These are phyloP conservation scores for Micropoecilia bifurca DNA, from an alignment of 2,797 vertebrate genomes.

Conservation along the genomic window DNA sequence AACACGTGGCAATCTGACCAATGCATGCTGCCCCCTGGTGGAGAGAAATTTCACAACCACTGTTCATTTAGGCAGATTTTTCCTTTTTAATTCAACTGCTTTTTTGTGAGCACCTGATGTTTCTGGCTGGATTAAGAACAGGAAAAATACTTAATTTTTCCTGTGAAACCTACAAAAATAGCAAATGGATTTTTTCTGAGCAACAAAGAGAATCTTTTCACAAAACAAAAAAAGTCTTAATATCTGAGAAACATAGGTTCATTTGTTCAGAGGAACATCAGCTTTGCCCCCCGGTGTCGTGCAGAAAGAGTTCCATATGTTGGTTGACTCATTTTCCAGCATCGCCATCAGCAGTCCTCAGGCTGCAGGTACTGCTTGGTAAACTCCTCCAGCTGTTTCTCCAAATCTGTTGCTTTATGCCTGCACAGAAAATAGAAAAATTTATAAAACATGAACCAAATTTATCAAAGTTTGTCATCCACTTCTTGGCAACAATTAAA, in stretches of 20 bases:
- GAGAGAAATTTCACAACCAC: constrained; percentile 11
- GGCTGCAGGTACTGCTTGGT: constrained; percentile 89
- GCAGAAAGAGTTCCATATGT: not conserved
- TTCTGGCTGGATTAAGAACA: constrained; percentile 11
- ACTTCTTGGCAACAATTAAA: no score
- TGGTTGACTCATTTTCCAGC: constrained; percentile 2
- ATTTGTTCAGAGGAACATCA: constrained; percentile 2
- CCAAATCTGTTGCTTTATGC: constrained; percentile 92
- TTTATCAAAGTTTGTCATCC: not conserved
- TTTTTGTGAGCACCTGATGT: constrained; percentile 16
- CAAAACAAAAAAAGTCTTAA: constrained; percentile 7
- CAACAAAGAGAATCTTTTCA: not conserved
- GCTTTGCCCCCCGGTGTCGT: not conserved
- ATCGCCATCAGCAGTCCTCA: constrained; percentile 43
- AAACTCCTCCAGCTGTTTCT: constrained; percentile 91
- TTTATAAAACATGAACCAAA: not conserved
- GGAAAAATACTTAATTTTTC: constrained; percentile 16
- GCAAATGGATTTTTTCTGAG: not conserved
- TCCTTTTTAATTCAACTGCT: constrained; percentile 22
- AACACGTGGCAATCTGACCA: constrained; percentile 12
- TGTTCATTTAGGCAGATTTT: constrained; percentile 30
- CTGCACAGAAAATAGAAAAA: constrained; percentile 72
- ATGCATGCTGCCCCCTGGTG: not conserved
- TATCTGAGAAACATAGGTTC: constrained; percentile 1
- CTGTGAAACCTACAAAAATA: constrained; percentile 28